Evolutionary conservation across 1,140 invertebrate genomes (phyloP), one percentile per base, ranked within the genome.

Genomic region (Sycophila sp.): DNA sequence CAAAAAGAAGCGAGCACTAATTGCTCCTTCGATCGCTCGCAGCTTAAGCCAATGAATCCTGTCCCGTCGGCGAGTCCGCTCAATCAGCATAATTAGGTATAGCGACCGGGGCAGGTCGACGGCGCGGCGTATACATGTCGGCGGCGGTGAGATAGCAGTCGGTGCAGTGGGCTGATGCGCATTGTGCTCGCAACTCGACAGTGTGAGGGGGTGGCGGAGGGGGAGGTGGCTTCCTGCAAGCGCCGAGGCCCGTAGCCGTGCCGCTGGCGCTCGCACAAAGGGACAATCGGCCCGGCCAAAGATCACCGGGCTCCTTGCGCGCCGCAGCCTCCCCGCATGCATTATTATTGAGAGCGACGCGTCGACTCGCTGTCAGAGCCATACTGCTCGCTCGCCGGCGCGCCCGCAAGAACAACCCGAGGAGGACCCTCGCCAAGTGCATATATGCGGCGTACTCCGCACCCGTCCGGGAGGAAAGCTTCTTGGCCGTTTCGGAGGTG

Each of bases 21-120:
- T 63, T 63, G 42, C 28, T 10, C n/a, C 24, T 34, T 32, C 24
- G 59, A 63, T 63, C 19, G 40, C 6, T 17, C 13, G 19, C 42
- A 22, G 7, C 17, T 3, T 6, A 26, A n/a, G 8, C 58, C 42
- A 34, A 49, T 63, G 59, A 63, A 34, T 63, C 59, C 51, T 15
- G 47, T 26, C 15, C 10, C 38, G 26, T 19, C 15, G 8, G 19
- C 24, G 26, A 47, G 42, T 30, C 63, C 63, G 34, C 70, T 67
- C 60, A 70, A 70, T 30, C 63, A 38, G 55, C 56, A 66, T 63
- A 75, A 75, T 75, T 75, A 63, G 36, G 15, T 38, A 19, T 22
- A 47, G 8, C 10, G 15, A 34, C 28, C 15, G 28, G 30, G n/a
- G 11, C 36, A n/a, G n/a, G 38, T 24, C 58, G 42, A 30, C 19